Percentiles rank a stretch among this genome's conserved stretches.
phyloP scores from a whole-genome alignment of 64 coral and sea anemone genomes.

The Pachyseris speciosa region DNA sequence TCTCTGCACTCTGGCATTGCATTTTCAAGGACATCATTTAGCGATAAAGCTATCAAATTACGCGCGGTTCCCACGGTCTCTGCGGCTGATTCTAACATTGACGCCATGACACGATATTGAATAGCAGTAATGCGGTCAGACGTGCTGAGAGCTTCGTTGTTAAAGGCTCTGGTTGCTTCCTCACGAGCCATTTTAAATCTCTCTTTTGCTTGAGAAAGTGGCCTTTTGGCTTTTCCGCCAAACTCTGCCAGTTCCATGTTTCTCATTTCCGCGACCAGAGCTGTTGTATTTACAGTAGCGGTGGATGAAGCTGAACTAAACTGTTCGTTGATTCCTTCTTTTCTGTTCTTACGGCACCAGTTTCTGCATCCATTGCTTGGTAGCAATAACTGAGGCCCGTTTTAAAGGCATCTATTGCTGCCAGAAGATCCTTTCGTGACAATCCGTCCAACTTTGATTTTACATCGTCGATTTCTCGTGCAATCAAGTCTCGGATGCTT shows the following conservation, averaged over 20 bases:
- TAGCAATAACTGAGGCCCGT: neutral
- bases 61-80: too few relatives aligned
- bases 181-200: too few relatives aligned
- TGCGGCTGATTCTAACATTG: too few relatives aligned
- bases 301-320: too few relatives aligned
- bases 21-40: neutral
- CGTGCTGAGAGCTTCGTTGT: too few relatives aligned
- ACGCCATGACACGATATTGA: neutral
- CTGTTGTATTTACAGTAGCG: too few relatives aligned
- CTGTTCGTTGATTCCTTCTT: too few relatives aligned
- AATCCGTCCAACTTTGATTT: constrained; percentile 43
- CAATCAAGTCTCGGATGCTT: too few relatives aligned
- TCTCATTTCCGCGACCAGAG: neutral
- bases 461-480: constrained; percentile 30
- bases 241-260: neutral
- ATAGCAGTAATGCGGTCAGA: constrained; percentile 9
- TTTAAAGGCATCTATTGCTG: constrained; percentile 9
- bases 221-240: neutral
- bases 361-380: neutral
- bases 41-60: neutral
- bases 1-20: too few relatives aligned
- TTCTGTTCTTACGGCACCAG: too few relatives aligned
- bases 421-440: constrained; percentile 15
- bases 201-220: constrained; percentile 20
- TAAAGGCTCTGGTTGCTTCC: too few relatives aligned